Evolutionary conservation across 2,797 vertebrate genomes (phyloP).

Genomic region (Takifugu ocellatus): DNA sequence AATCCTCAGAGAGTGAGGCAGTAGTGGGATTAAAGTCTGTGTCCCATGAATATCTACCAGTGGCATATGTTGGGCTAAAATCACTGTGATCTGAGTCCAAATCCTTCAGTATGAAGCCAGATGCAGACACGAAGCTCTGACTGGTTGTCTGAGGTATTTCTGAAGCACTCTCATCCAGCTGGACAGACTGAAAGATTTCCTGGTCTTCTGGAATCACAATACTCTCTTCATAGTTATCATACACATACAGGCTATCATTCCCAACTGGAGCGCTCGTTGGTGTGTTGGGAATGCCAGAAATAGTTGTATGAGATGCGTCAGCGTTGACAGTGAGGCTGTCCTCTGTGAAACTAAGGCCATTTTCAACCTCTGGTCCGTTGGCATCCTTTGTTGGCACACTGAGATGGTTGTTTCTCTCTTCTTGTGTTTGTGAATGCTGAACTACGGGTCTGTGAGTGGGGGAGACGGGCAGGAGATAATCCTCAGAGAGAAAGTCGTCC

Average conservation of each 20-base stretch:
- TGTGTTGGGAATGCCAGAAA: background rate
- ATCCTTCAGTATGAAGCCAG: constrained; percentile 15
- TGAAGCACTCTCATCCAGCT: constrained; percentile 19
- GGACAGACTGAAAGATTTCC: background rate
- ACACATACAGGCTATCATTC: constrained; percentile 12
- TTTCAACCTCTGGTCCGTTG: constrained; percentile 23
- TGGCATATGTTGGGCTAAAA: constrained; percentile 8
- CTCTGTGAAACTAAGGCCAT: background rate
- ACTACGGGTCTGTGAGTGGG: constrained; percentile 42
- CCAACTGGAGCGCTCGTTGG: background rate
- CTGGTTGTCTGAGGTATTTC: constrained; percentile 40
- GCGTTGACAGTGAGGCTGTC: background rate
- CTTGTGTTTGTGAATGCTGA: constrained; percentile 27
- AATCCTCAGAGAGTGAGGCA: constrained; percentile 39
- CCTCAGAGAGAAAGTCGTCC: constrained; percentile 62
- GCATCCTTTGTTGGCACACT: constrained; percentile 27
- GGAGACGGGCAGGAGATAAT: constrained; percentile 73
- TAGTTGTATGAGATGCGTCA: constrained; percentile 8
- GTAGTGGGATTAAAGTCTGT: constrained; percentile 32
- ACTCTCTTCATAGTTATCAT: constrained; percentile 20
- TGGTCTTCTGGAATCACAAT: constrained; percentile 4
- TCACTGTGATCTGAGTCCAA: constrained; percentile 18
- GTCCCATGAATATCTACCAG: constrained; percentile 22
- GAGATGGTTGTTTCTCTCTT: constrained; percentile 15
- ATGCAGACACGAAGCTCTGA: constrained; percentile 13